Conservation (phyloP, 2,797 vertebrate species). For the Aselliscus stoliczkanus region DNA sequence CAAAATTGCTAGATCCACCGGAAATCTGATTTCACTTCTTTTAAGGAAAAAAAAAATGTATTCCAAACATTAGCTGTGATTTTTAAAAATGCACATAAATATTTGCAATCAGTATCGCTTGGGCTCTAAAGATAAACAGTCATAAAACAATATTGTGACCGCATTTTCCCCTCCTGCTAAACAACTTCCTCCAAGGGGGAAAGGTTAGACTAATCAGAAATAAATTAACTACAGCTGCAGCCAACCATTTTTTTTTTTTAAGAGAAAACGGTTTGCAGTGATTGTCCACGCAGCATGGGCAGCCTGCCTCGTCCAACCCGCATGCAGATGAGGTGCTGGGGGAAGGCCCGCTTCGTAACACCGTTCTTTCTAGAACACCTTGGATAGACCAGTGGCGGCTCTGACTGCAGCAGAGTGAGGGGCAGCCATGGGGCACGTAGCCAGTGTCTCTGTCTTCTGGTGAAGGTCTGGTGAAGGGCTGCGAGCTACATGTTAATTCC, state of each 20-base stretch:
- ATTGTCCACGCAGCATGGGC: accelerated
- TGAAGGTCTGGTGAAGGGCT: constrained; percentile 46
- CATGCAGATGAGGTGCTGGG: accelerated
- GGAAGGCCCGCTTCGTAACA: background rate
- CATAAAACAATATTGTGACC: constrained; percentile 66
- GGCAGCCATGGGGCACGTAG: accelerated
- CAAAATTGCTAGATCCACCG: background rate
- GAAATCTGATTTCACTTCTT: constrained; percentile 46
- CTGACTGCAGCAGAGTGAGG: background rate
- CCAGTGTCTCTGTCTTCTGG: background rate
- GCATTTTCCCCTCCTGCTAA: constrained; percentile 73
- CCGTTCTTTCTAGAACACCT: background rate
- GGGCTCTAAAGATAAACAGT: constrained; percentile 57
- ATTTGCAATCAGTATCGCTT: constrained; percentile 65
- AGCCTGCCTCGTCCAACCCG: accelerated
- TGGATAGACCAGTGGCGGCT: accelerated
- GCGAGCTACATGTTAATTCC: constrained; percentile 42
- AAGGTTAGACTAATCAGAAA: constrained; percentile 82
- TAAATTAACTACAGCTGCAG: constrained; percentile 82
- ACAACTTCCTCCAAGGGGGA: constrained; percentile 81
- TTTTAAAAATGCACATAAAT: constrained; percentile 53
- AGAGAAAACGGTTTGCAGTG: background rate
- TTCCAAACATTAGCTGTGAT: constrained; percentile 53
- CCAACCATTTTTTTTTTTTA: background rate
- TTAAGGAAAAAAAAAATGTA: background rate